Conservation (phyloP, 2,888 invertebrate species). For the Chrysina gloriosa region DNA sequence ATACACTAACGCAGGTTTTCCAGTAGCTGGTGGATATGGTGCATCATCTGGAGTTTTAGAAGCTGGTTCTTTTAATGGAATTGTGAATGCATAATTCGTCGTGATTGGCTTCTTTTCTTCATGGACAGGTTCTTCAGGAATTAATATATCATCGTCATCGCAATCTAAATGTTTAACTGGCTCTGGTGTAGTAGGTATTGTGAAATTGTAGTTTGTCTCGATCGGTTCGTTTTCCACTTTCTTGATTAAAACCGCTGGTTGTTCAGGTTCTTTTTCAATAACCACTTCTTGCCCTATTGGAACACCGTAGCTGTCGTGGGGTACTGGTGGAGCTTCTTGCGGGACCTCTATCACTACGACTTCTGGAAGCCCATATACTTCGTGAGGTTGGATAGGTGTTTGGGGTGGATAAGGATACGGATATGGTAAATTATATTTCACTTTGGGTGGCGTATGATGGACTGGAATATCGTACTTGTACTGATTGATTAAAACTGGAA, state of each 20-base stretch:
- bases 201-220: neutral
- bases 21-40: neutral
- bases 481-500: conserved; percentile 14
- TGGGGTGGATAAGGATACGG: neutral
- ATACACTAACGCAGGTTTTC: conserved; percentile 4
- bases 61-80: neutral
- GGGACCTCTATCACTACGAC: neutral
- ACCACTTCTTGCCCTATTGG: neutral
- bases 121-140: neutral
- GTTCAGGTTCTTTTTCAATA: neutral
- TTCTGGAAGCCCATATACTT: neutral
- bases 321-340: neutral
- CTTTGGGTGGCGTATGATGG: conserved; percentile 4
- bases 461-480: conserved; percentile 21
- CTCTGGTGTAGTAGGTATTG: neutral
- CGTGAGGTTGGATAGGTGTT: neutral
- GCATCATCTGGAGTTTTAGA: neutral
- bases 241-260: neutral
- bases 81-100: neutral
- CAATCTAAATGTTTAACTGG: neutral
- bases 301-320: neutral
- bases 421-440: neutral
- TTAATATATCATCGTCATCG: neutral
- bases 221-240: neutral
- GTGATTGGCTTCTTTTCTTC: neutral